phyloP scores from a whole-genome alignment of 2,113 vertebrate species.

The Phoxinus phoxinus region DNA sequence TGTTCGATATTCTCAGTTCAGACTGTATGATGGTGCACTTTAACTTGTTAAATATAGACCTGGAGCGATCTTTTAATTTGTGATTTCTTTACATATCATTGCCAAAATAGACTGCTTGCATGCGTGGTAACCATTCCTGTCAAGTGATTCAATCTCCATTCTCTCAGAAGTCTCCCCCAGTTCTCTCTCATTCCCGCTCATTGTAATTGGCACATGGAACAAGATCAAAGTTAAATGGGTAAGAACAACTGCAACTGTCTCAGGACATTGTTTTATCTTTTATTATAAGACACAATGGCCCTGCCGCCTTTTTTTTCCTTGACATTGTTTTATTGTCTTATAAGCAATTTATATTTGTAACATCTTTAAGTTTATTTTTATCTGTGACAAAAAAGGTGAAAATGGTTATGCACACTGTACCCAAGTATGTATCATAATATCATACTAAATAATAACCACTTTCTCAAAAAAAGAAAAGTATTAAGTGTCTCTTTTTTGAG shows the following conservation, averaged over 20 bases:
- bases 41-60: slow-evolving; percentile 65
- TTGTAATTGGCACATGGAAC: slow-evolving; percentile 62
- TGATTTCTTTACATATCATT: slow-evolving; percentile 58
- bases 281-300: slow-evolving; percentile 67
- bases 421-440: slow-evolving; percentile 70
- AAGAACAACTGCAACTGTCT: slow-evolving; percentile 24
- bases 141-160: slow-evolving; percentile 34
- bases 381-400: slow-evolving; percentile 63
- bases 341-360: slow-evolving; percentile 79
- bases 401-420: slow-evolving; percentile 72
- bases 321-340: slow-evolving; percentile 69
- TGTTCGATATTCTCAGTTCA: slow-evolving; percentile 5
- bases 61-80: slow-evolving; percentile 56
- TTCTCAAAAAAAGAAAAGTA: slow-evolving; percentile 73
- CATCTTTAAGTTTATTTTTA: slow-evolving; percentile 75
- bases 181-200: slow-evolving; percentile 59
- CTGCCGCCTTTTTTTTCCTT: slow-evolving; percentile 68
- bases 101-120: slow-evolving; percentile 68
- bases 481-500: slow-evolving; percentile 55
- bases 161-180: slow-evolving; percentile 51
- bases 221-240: slow-evolving; percentile 56
- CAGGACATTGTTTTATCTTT: slow-evolving; percentile 49
- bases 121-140: slow-evolving; percentile 67
- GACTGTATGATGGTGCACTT: slow-evolving; percentile 63
- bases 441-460: slow-evolving; percentile 78